Evolutionary conservation across 1,140 invertebrate genomes (phyloP), one percentile per base, ranked within the genome.

Genomic region (Harpegnathos saltator): DNA sequence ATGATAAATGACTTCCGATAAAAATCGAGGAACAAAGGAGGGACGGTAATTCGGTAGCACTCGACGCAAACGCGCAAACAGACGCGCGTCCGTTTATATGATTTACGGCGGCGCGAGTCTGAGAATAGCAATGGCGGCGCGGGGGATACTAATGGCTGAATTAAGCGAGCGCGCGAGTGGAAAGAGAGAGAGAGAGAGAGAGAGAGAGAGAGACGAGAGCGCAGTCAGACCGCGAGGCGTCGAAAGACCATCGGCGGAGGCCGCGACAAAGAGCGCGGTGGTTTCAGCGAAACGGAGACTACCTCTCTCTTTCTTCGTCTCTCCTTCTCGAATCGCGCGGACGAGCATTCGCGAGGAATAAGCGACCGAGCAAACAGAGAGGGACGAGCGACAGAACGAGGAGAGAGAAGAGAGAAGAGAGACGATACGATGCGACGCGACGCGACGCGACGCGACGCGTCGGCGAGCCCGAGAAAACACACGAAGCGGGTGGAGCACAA

Each of bases 341-440:
- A 72, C 69, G 52, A 62, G 69, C 48, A 82, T 74, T 82, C 85
- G 48, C 69, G 75, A 85, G 61, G 44, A 71, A 29, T 71, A 65
- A 82, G 68, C 69, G 63, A 69, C 44, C 50, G 69, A 19, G 38
- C 33, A 65, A 71, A 84, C 84, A 33, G 17, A 63, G 63, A 12
- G 62, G 65, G 24, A 66, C 38, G 59, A 48, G 33, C 62, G 52
- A 24, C 22, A 14, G 59, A 72, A 62, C 22, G 50, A 69, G 52
- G 50, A 22, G 50, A 38, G 15, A 52, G 44, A 19, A n/a, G n/a
- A n/a, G n/a, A n/a, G 52, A 61, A 22, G 50, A 38, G 15, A 52
- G 44, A 19, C n/a, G 65, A 62, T 11, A 26, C 24, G 26, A 62
- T 3, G 26, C 14, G 26, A 54, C 22, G n/a, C 48, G 65, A 24